These are phyloP conservation scores for Drosophila mauritiana DNA, from an alignment of 1,140 invertebrate genomes.

Conservation along the genomic window DNA sequence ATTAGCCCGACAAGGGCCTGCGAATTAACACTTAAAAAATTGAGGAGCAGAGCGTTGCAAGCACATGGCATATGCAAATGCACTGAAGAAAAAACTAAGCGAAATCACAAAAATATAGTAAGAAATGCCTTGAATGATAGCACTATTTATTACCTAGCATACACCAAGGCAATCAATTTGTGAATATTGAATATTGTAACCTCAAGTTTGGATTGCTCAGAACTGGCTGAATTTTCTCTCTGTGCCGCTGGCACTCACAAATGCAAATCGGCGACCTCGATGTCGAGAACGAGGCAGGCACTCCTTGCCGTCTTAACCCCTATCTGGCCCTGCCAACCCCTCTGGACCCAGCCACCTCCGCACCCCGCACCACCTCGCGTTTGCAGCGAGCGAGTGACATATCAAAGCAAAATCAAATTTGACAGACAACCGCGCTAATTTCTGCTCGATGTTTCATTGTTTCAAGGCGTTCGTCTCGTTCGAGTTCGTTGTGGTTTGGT, in stretches of 20 bases:
- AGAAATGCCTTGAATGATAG: neutral
- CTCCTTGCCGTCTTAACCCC: slow-evolving; percentile 20
- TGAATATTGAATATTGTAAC: too few relatives aligned
- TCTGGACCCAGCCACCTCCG: neutral
- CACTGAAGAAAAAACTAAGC: neutral
- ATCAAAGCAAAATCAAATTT: slow-evolving; percentile 82
- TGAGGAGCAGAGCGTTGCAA: neutral
- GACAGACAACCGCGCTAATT: slow-evolving; percentile 84
- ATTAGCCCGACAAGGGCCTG: slow-evolving; percentile 51
- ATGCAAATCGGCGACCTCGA: slow-evolving; percentile 62
- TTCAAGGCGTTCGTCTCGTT: slow-evolving; percentile 72
- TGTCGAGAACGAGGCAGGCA: slow-evolving; percentile 18
- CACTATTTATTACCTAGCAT: too few relatives aligned
- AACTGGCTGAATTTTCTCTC: neutral
- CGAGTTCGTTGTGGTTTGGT: slow-evolving; percentile 6
- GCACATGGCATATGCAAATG: slow-evolving; percentile 5
- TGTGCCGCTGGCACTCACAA: slow-evolving; percentile 22
- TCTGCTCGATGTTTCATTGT: slow-evolving; percentile 80
- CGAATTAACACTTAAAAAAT: slow-evolving; percentile 22
- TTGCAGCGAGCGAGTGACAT: slow-evolving; percentile 49
- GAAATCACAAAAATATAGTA: neutral
- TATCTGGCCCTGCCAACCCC: neutral
- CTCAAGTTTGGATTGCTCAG: too few relatives aligned
- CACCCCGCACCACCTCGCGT: neutral
- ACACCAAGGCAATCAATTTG: too few relatives aligned